Percentiles rank a stretch among this genome's conserved stretches.
Evolutionary conservation across 2,797 vertebrate genomes (phyloP).

Genomic region (Enteromius afrohamiltoni): DNA sequence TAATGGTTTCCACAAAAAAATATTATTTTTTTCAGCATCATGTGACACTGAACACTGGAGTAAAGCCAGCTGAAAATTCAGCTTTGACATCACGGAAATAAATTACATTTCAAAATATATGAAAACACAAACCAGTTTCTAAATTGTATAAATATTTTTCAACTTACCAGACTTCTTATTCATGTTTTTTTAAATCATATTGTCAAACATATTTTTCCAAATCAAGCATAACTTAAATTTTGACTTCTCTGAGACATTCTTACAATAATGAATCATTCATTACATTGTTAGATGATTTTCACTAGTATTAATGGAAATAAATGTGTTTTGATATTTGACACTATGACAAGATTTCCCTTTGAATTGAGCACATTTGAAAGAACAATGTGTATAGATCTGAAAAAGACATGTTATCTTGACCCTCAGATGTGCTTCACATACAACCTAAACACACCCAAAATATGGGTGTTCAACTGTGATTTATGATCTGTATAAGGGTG

Average conservation of each 20-base stretch:
- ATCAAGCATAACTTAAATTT: not conserved
- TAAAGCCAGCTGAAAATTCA: not conserved
- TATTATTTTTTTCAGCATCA: not conserved
- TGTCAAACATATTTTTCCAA: not conserved
- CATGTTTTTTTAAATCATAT: not conserved
- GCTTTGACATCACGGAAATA: not conserved
- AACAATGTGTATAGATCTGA: not conserved
- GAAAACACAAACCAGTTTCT: not conserved
- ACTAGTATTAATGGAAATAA: not conserved
- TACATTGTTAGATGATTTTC: not conserved
- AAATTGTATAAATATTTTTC: not conserved
- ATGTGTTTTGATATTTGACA: not conserved
- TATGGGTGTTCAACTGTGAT: not conserved
- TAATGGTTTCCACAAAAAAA: not conserved
- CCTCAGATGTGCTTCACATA: slow-evolving; percentile 11
- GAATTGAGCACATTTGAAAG: not conserved
- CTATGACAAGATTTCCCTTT: not conserved
- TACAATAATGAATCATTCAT: not conserved
- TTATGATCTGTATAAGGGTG: not conserved
- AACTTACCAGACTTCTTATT: not conserved
- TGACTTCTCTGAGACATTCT: not conserved
- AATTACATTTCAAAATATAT: not conserved
- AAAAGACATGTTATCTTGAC: slow-evolving; percentile 11
- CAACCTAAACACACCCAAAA: not conserved
- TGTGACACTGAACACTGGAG: not conserved